These are phyloP conservation scores for Nymphalis polychloros DNA, from an alignment of 2,888 invertebrate genomes.

Conservation along the genomic window DNA sequence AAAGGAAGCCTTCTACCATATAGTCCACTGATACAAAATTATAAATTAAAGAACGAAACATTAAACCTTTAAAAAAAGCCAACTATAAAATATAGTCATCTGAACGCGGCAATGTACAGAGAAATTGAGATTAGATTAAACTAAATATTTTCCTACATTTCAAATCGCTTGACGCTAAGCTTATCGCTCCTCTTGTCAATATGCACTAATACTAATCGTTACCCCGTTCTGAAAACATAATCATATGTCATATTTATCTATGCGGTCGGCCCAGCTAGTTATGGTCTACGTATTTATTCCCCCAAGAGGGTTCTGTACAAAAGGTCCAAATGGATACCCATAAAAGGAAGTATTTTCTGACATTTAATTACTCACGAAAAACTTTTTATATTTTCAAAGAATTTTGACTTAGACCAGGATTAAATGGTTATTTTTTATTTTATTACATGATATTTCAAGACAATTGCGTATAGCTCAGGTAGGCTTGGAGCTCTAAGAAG, in stretches of 20 bases:
- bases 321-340: slow-evolving; percentile 25
- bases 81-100: too few relatives aligned
- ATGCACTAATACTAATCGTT: slow-evolving; percentile 24
- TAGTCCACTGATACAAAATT: too few relatives aligned
- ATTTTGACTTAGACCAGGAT: too few relatives aligned
- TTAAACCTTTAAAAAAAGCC: too few relatives aligned
- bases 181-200: slow-evolving; percentile 37
- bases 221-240: slow-evolving; percentile 55
- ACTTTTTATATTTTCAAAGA: too few relatives aligned
- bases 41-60: too few relatives aligned
- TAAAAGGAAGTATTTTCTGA: slow-evolving; percentile 13
- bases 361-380: slow-evolving; percentile 6
- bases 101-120: too few relatives aligned
- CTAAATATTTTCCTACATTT: not conserved
- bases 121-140: not conserved
- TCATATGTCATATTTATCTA: slow-evolving; percentile 62
- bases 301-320: slow-evolving; percentile 24
- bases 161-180: slow-evolving; percentile 17
- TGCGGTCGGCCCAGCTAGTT: slow-evolving; percentile 46
- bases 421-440: too few relatives aligned
- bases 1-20: too few relatives aligned
- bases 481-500: too few relatives aligned
- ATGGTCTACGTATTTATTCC: slow-evolving; percentile 48
- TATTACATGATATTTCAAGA: too few relatives aligned
- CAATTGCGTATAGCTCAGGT: too few relatives aligned